Evolutionary conservation across 2,888 invertebrate genomes (phyloP).

Genomic region (Amblyjoppa fuscipennis): DNA sequence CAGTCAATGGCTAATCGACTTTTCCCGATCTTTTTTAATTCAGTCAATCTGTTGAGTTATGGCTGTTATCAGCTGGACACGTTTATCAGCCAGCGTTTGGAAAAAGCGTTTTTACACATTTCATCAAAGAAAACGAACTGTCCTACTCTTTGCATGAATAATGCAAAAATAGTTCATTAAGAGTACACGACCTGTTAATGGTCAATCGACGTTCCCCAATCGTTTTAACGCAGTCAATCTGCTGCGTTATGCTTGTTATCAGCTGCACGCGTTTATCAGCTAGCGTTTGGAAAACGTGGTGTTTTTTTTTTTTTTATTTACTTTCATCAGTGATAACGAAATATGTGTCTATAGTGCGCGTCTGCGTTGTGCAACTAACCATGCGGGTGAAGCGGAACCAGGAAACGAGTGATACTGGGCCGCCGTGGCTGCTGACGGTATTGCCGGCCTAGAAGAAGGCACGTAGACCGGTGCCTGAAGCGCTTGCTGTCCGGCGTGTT

Average conservation of each 20-base stretch:
- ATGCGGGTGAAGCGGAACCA: slow-evolving; percentile 82
- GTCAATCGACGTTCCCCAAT: no score
- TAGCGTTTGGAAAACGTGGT: background rate
- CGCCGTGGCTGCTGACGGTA: slow-evolving; percentile 87
- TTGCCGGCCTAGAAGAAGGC: slow-evolving; percentile 88
- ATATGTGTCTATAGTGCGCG: background rate
- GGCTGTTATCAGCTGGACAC: no score
- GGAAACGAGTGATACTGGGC: slow-evolving; percentile 85
- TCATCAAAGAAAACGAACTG: slow-evolving; percentile 29
- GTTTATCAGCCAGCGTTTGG: no score
- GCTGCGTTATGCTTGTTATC: no score
- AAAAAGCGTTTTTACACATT: background rate
- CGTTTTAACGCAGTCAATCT: no score
- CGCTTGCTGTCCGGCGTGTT: slow-evolving; percentile 80
- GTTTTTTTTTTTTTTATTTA: background rate
- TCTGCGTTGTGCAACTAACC: slow-evolving; percentile 73
- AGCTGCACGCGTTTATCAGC: no score
- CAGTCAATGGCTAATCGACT: no score
- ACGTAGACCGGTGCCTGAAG: slow-evolving; percentile 89
- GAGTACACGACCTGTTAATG: no score
- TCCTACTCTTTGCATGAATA: background rate
- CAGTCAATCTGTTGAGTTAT: no score
- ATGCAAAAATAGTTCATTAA: no score
- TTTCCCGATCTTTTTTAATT: no score
- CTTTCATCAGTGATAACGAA: slow-evolving; percentile 33